phyloP scores from a whole-genome alignment of 2,113 vertebrate species.

The Microcebus lehilahytsara region DNA sequence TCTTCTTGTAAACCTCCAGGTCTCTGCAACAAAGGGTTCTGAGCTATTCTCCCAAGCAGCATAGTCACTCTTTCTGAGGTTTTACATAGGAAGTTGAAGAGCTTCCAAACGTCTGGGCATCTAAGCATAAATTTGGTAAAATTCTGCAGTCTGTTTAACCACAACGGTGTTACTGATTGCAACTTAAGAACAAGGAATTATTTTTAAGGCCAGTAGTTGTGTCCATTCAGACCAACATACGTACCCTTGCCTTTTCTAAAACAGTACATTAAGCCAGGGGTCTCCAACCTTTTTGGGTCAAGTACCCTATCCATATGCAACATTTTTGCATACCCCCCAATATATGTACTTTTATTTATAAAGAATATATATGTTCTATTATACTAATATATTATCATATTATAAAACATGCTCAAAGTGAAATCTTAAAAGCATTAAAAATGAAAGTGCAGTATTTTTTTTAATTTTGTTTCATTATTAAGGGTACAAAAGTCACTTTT shows the following conservation, averaged over 20 bases:
- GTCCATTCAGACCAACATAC: background rate
- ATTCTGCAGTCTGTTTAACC: slow-evolving; percentile 25
- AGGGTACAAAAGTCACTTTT: slow-evolving; percentile 30
- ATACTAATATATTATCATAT: background rate
- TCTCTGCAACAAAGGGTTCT: background rate
- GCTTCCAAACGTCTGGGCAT: background rate
- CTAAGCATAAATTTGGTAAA: slow-evolving; percentile 26
- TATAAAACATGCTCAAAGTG: slow-evolving; percentile 8
- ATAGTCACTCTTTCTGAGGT: background rate
- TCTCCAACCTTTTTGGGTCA: background rate
- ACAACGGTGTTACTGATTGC: background rate
- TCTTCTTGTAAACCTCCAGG: background rate
- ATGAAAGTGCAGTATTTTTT: background rate
- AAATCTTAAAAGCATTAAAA: slow-evolving; percentile 30
- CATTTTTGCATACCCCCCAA: background rate
- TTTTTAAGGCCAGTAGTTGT: background rate
- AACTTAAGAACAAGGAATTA: background rate
- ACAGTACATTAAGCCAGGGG: background rate
- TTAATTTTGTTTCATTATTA: slow-evolving; percentile 46
- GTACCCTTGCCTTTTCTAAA: background rate
- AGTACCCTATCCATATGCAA: background rate
- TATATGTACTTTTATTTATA: background rate
- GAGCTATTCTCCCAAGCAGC: background rate
- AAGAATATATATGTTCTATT: background rate
- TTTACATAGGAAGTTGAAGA: slow-evolving; percentile 17